Conservation (phyloP, 2,888 invertebrate genomes). For the Drosophila borborema region DNA sequence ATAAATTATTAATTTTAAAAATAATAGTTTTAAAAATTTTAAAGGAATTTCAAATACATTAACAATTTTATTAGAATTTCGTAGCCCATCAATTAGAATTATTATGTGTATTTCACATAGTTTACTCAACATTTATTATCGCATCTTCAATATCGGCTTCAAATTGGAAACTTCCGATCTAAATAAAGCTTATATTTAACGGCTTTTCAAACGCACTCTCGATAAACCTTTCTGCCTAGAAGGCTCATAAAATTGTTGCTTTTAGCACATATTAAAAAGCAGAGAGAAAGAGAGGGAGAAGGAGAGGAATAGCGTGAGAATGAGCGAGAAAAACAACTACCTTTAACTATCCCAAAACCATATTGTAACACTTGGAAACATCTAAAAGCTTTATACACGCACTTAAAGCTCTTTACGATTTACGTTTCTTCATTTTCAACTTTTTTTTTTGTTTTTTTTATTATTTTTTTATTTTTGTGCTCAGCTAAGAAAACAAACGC, state of each 20-base stretch:
- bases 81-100: not conserved
- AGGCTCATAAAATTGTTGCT: constrained; percentile 9
- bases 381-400: constrained; percentile 40
- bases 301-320: too few species aligned
- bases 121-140: not conserved
- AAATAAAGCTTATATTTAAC: constrained; percentile 10
- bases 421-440: constrained; percentile 9
- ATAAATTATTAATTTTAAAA: not conserved
- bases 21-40: too few species aligned
- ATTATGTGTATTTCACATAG: not conserved
- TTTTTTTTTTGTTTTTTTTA: not conserved
- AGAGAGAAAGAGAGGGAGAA: not conserved
- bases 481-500: constrained; percentile 23
- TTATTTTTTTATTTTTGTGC: too few species aligned
- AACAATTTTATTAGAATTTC: not conserved
- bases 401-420: constrained; percentile 42
- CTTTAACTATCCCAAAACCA: constrained; percentile 14
- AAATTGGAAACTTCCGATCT: not conserved
- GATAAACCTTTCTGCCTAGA: not conserved
- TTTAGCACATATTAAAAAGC: constrained; percentile 35
- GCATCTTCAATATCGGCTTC: not conserved
- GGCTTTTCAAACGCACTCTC: constrained; percentile 1
- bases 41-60: not conserved
- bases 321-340: not conserved
- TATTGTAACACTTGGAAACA: constrained; percentile 24